Base-by-base conservation (phyloP, 92 coral and sea anemone genomes). In the Bergia sp. region DNA sequence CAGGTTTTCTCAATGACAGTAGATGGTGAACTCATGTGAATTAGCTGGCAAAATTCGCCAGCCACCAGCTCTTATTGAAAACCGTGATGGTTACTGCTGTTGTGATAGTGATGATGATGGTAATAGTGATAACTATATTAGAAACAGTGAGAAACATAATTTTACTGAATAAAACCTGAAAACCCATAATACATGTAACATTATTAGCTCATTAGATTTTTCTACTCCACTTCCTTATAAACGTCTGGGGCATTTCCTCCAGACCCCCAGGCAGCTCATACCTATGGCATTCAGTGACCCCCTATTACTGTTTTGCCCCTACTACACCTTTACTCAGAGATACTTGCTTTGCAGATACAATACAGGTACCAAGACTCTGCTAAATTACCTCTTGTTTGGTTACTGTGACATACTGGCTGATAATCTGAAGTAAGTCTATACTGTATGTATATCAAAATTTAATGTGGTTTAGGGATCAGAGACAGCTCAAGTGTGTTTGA, bases 301-400 rank as follows among this genome's bases (percentile, higher is more conserved):
- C 6, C 6, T 3, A 18, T 13, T 18, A 21, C 29, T 20, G 1
- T 16, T 20, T 61, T 16, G 23, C 5, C 23, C 69, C 5, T 18
- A 61, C n/a, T 7, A 4, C 20, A 18, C 18, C 15, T 79, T 47
- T 18, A 21, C 39, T 61, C 50, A 76, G 18, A 4, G 20, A 3
- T 61, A 1, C 69, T 85, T 42, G 80, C 43, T 85, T 86, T 81
- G 45, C 81, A 94, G 98, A 86, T 95, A 95, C 90, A 93, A 95
- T 44, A 89, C 94, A 90, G 98, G 98, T 55, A 89, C 96, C 76
- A 93, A 90, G 82, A 87, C 74, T 23, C 90, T 95, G 66, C 82
- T 95, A 18, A 95, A 95, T 61, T 92, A 93, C 87, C 77, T 95
- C 37, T 91, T 95, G 58, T 95, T 93, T 92, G 96, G 95, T 13